phyloP scores from a whole-genome alignment of 2,888 invertebrate genomes.

The Serripes groenlandicus region DNA sequence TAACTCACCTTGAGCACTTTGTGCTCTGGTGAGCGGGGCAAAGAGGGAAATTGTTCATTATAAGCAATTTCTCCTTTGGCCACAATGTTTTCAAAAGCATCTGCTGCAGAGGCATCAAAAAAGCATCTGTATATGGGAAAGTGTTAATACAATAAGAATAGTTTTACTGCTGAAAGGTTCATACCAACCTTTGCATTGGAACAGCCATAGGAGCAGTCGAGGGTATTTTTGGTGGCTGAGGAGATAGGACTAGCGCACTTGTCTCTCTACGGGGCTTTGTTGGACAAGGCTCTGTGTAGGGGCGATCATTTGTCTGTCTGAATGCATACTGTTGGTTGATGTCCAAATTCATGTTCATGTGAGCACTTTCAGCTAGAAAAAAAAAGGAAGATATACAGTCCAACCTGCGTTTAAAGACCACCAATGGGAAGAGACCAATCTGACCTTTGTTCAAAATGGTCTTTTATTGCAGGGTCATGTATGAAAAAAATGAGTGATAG shows the following conservation, averaged over 20 bases:
- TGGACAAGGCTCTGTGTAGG: constrained; percentile 56
- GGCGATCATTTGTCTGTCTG: constrained; percentile 74
- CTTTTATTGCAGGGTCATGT: too few species aligned
- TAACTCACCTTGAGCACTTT: too few species aligned
- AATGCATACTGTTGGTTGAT: constrained; percentile 78
- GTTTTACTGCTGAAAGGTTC: too few species aligned
- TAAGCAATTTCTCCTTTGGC: not conserved
- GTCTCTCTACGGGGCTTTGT: not conserved
- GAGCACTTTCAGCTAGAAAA: constrained; percentile 81
- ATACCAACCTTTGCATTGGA: constrained; percentile 10
- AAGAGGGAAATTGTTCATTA: not conserved
- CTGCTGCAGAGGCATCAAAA: too few species aligned
- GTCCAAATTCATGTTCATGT: constrained; percentile 78
- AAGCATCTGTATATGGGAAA: too few species aligned
- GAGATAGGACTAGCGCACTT: not conserved
- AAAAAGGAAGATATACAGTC: too few species aligned
- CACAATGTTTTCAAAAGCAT: not conserved
- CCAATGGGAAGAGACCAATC: too few species aligned
- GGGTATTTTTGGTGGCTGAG: constrained; percentile 28
- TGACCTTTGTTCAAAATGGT: too few species aligned
- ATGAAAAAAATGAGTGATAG: too few species aligned
- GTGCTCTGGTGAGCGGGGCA: not conserved
- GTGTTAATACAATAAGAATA: too few species aligned
- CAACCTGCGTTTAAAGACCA: too few species aligned
- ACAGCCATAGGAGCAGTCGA: constrained; percentile 25